Conservation (phyloP, 2,888 invertebrate species). For the Drosophila affinis region DNA sequence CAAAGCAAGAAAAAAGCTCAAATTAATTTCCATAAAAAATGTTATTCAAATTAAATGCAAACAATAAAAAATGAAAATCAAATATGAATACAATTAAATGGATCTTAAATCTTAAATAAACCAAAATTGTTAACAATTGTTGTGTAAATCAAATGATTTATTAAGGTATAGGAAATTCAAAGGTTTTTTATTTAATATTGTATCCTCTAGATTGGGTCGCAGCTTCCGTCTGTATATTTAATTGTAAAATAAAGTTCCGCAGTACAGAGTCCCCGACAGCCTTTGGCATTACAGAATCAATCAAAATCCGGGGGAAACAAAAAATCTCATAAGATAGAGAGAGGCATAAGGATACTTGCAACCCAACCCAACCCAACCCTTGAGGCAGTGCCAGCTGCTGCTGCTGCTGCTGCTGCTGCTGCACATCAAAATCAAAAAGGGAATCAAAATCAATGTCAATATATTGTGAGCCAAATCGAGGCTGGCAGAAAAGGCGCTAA, state of each 20-base stretch:
- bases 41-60: too few species aligned
- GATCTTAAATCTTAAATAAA: not conserved
- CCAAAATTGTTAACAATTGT: too few species aligned
- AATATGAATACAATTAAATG: conserved; percentile 15
- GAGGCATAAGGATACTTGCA: conserved; percentile 10
- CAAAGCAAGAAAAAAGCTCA: not conserved
- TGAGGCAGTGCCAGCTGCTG: conserved; percentile 22
- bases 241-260: not conserved
- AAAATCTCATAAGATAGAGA: not conserved
- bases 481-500: conserved; percentile 52
- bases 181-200: not conserved
- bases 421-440: conserved; percentile 58
- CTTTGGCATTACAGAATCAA: not conserved
- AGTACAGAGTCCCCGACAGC: not conserved
- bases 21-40: not conserved
- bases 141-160: too few species aligned
- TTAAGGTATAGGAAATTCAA: not conserved
- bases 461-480: conserved; percentile 60
- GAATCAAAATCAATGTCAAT: conserved; percentile 65
- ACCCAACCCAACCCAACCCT: not conserved
- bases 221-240: not conserved
- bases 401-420: not conserved
- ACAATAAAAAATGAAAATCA: conserved; percentile 2
- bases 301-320: not conserved
- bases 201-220: too few species aligned